Base-by-base conservation (phyloP, 1,140 invertebrate species). In the Drosophila neocordata region DNA sequence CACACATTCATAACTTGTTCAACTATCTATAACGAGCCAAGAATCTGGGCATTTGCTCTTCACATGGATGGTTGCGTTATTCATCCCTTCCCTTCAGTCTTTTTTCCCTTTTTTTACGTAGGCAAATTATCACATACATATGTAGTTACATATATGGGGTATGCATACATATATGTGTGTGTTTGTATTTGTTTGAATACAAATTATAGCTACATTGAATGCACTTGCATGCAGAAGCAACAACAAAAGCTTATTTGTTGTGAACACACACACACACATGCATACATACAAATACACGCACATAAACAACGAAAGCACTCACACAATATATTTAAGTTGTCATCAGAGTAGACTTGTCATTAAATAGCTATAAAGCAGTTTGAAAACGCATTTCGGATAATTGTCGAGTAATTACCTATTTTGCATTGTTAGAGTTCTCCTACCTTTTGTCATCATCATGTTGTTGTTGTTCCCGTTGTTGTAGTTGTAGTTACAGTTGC, bases 341-440 rank as follows among this genome's bases (percentile, higher is more conserved):
- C 82, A 87, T 87, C 78, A 71, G 48, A 81, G 63, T 69, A 57
- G 53, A 72, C 79, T 82, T 82, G 72, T 81, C 68, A 83, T 83
- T 85, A 87, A 63, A 72, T 68, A 68, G 60, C 62, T 81, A 74
- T 80, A 75, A 69, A 75, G 70, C 70, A 81, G 61, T 81, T 75
- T 73, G 51, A 81, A 85, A 85, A 75, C 74, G 68, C 56, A 87
- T 77, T 87, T 87, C 68, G 75, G 65, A 78, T 87, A 85, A 85
- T 85, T 85, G 70, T 69, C 59, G 59, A 78, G 69, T 77, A 84
- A 87, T 85, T 87, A 78, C 74, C 68, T 51, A 66, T 65, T 75
- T 82, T 68, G 60, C 58, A 77, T 83, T 83, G 77, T 87, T 87
- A 68, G 53, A 61, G 70, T 59, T 67, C 61, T 75, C 56, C 72